These are phyloP conservation scores for Hydraecia micacea DNA, from an alignment of 2,888 invertebrate species.

Conservation along the genomic window DNA sequence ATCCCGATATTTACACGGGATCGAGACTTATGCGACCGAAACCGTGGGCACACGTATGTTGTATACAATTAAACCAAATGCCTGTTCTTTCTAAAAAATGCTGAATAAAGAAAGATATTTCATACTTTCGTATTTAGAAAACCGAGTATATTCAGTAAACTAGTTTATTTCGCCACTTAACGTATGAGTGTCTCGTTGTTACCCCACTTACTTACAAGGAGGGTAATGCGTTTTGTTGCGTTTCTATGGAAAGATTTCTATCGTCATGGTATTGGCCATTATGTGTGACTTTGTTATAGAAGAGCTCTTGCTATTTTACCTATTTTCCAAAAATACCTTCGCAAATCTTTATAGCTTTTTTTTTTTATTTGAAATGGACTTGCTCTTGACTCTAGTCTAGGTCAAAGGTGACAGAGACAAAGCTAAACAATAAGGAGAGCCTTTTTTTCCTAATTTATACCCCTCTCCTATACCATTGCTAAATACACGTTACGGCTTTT, in stretches of 20 bases:
- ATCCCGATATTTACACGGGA: neutral
- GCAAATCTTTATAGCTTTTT: neutral
- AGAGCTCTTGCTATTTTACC: neutral
- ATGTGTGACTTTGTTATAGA: neutral
- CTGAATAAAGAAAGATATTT: neutral
- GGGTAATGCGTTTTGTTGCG: slow-evolving; percentile 51
- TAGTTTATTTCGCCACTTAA: slow-evolving; percentile 40
- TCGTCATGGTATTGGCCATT: slow-evolving; percentile 12
- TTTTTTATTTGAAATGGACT: too few relatives aligned
- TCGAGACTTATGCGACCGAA: neutral
- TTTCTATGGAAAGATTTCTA: slow-evolving; percentile 27
- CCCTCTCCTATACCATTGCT: neutral
- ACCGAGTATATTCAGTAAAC: slow-evolving; percentile 10
- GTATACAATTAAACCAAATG: neutral
- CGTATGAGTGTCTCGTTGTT: slow-evolving; percentile 41
- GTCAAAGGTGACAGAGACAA: too few relatives aligned
- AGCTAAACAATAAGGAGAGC: neutral
- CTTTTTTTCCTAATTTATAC: neutral
- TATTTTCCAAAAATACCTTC: neutral
- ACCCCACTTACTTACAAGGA: slow-evolving; percentile 45
- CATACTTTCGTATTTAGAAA: slow-evolving; percentile 8
- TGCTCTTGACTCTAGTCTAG: too few relatives aligned
- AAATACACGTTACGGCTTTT: neutral
- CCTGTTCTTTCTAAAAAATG: neutral
- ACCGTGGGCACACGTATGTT: neutral